Base-by-base conservation (phyloP, 2,888 invertebrate species). In the Oscheius onirici region DNA sequence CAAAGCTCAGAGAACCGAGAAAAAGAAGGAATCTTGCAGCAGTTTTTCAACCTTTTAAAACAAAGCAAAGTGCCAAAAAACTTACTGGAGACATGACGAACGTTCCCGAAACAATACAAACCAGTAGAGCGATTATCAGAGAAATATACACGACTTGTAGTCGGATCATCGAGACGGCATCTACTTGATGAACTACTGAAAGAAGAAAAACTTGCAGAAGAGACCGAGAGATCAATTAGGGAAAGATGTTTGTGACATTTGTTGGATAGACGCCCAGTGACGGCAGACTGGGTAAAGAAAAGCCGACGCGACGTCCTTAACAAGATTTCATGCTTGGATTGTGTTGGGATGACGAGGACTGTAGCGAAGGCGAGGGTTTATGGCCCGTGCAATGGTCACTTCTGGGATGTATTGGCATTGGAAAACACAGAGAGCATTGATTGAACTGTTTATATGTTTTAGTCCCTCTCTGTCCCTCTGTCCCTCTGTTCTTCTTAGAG, bases 301-400 rank as follows among this genome's bases (percentile, higher is more conserved):
- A 46, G 20, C 46, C 46, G 46, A 46, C 11, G 20, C 15, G 20
- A 46, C 46, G 46, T 15, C 46, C 15, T 15, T 46, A 46, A 46
- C 46, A 46, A 46, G 46, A 46, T 46, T 46, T 46, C 46, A 46
- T 46, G 46, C 46, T 46, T 46, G n/a, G 46, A 34, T 34, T 34
- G 34, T 3, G 34, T 0, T 34, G 34, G 34, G 46, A 5, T 15
- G 20, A 17, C 20, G 46, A 46, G 46, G 46, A 46, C 46, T 20
- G 20, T 46, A 46, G 20, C 15, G 46, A 34, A 34, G 34, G 34
- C 34, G 46, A 46, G 46, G n/a, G 20, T 46, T 46, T 46, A 46
- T 46, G 46, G 46, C 8, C n/a, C 46, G 13, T 15, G 15, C 15
- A 46, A 20, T 5, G 3, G 46, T 46, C n/a, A 20, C 13, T 46